Evolutionary conservation across 1,140 invertebrate genomes (phyloP), one percentile per base, ranked within the genome.

Genomic region (Oscheius sp.): DNA sequence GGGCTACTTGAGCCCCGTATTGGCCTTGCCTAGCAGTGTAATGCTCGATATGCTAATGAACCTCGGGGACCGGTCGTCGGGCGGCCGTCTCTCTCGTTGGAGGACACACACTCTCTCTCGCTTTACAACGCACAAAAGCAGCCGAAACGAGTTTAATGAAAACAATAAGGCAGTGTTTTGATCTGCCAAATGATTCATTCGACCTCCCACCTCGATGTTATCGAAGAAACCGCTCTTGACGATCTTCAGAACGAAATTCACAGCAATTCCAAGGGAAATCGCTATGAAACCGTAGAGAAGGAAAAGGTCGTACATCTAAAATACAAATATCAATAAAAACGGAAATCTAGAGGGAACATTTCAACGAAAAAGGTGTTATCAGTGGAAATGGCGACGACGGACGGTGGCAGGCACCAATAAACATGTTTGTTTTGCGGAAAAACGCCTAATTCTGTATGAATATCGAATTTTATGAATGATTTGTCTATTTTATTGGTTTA

Each of bases 211-310:
- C 49, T 55, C 28, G 7, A 55, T 55, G 15, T 55, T 26, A 26
- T 55, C 49, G 49, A 55, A 55, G 49, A 55, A 55, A 23, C 49
- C 49, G 28, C 49, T 55, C 4, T 26, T 15, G 49, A 55, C 4
- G 23, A 55, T 26, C 28, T 55, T 55, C 15, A 55, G 49, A 15
- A 55, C 7, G 7, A 55, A 23, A 26, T 55, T 55, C 4, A 55
- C 49, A 26, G 28, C 15, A 26, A 55, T 55, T 15, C 7, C 49
- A 20, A 55, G 15, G 7, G 49, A 55, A 55, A 55, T 15, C 7
- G 49, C 49, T 55, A 55, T 55, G 7, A 55, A 55, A 55, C 49
- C 49, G 49, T 55, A 55, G 49, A 55, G 49, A 4, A 55, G 49
- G 7, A 55, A 15, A 15, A 55, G 49, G 23, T 55, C 49, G 28